phyloP scores from a whole-genome alignment of 2,113 vertebrate genomes.

The Lasiurus borealis region DNA sequence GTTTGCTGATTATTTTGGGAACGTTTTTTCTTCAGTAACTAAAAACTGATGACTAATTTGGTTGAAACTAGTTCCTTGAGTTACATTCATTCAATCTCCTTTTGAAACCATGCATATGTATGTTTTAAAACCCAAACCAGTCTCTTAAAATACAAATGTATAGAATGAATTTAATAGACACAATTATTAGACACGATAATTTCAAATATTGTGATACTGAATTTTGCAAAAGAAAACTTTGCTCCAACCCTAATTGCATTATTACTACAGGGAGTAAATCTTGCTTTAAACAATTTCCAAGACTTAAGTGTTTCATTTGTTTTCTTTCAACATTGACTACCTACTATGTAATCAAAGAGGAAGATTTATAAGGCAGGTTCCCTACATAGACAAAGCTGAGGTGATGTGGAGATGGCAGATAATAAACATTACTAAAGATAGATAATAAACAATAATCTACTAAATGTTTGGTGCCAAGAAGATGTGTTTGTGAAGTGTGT shows the following conservation, averaged over 20 bases:
- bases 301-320: neutral
- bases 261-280: neutral
- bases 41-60: neutral
- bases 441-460: neutral
- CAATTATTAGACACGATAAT: neutral
- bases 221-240: neutral
- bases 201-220: neutral
- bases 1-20: neutral
- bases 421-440: neutral
- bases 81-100: neutral
- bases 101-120: neutral
- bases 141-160: neutral
- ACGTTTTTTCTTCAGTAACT: neutral
- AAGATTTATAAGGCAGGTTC: neutral
- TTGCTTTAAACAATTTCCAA: neutral
- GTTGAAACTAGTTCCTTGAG: neutral
- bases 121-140: neutral
- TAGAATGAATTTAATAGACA: neutral
- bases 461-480: neutral
- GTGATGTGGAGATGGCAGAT: neutral
- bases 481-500: too few relatives aligned
- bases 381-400: neutral
- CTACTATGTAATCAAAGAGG: neutral
- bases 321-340: neutral
- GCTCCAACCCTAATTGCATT: neutral